Conservation (phyloP, 1,140 invertebrate genomes). For the Drosophila ironensis region DNA sequence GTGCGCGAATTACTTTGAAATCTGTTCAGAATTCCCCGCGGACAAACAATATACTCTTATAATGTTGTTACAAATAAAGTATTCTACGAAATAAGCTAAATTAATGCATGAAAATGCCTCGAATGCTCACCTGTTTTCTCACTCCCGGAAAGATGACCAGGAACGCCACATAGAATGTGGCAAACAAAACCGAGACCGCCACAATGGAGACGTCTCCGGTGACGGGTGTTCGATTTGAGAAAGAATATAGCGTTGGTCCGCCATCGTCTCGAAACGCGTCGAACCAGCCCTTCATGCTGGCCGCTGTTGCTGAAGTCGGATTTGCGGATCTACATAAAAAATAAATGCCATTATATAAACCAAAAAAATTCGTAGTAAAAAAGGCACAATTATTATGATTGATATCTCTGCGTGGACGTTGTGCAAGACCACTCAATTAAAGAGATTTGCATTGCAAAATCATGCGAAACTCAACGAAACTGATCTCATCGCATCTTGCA, state of each 20-base stretch:
- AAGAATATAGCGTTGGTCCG: constrained; percentile 95
- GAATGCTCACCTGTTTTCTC: constrained; percentile 92
- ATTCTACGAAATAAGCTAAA: too few species aligned
- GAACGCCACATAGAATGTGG: constrained; percentile 95
- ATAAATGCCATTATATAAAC: neutral
- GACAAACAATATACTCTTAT: too few species aligned
- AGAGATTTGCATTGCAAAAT: constrained; percentile 46
- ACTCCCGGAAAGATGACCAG: constrained; percentile 97
- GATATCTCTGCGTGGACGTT: constrained; percentile 29
- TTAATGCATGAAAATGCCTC: neutral
- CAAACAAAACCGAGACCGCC: constrained; percentile 92
- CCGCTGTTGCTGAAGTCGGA: constrained; percentile 30
- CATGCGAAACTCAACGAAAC: constrained; percentile 22
- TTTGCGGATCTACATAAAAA: constrained; percentile 5
- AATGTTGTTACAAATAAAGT: too few species aligned
- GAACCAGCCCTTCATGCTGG: constrained; percentile 93
- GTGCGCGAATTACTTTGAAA: too few species aligned
- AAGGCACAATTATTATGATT: neutral
- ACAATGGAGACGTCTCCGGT: constrained; percentile 94
- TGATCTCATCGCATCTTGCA: constrained; percentile 48
- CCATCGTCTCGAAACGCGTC: constrained; percentile 96
- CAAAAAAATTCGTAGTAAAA: constrained; percentile 3
- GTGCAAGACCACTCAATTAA: constrained; percentile 45
- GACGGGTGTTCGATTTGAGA: constrained; percentile 95
- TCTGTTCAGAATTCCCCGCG: too few species aligned